phyloP scores from a whole-genome alignment of 2,797 vertebrate species.

The Loriculus beryllinus region DNA sequence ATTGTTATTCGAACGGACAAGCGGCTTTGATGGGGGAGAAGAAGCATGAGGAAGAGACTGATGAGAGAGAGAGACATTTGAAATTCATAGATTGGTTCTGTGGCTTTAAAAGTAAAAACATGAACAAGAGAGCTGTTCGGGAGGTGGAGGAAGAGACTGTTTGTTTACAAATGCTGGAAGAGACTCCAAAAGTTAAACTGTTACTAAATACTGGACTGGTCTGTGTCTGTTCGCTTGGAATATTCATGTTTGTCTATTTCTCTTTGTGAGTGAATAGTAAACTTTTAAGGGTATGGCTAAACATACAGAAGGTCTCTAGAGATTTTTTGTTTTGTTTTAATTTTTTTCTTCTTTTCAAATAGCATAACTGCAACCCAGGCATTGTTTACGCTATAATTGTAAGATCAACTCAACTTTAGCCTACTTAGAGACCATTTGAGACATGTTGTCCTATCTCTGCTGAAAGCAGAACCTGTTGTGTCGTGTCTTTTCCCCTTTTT shows the following conservation, averaged over 20 bases:
- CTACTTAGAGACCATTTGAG: slow-evolving; percentile 66
- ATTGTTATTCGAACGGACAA: slow-evolving; percentile 81
- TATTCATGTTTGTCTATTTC: slow-evolving; percentile 98
- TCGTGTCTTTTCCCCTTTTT: slow-evolving; percentile 4
- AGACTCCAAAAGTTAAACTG: slow-evolving; percentile 85
- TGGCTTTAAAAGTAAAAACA: slow-evolving; percentile 81
- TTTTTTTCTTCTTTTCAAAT: not conserved
- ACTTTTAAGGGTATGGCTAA: slow-evolving; percentile 69
- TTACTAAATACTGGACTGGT: slow-evolving; percentile 87
- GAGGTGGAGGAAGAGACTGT: slow-evolving; percentile 77
- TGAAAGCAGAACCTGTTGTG: slow-evolving; percentile 55
- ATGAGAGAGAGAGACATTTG: slow-evolving; percentile 66
- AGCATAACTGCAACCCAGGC: slow-evolving; percentile 73
- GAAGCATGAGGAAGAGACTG: slow-evolving; percentile 66
- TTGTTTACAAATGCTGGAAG: slow-evolving; percentile 89
- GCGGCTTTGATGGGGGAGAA: slow-evolving; percentile 77
- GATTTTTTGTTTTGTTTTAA: not conserved
- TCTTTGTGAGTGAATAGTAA: slow-evolving; percentile 83
- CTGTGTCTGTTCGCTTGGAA: slow-evolving; percentile 86
- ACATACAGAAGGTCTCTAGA: slow-evolving; percentile 74
- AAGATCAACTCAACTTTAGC: slow-evolving; percentile 71
- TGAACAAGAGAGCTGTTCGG: slow-evolving; percentile 74
- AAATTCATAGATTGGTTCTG: slow-evolving; percentile 87
- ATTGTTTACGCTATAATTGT: slow-evolving; percentile 78
- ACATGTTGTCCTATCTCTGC: slow-evolving; percentile 54